Conservation (phyloP, 1,140 invertebrate species). For the Pseudomyrmex concolor region DNA sequence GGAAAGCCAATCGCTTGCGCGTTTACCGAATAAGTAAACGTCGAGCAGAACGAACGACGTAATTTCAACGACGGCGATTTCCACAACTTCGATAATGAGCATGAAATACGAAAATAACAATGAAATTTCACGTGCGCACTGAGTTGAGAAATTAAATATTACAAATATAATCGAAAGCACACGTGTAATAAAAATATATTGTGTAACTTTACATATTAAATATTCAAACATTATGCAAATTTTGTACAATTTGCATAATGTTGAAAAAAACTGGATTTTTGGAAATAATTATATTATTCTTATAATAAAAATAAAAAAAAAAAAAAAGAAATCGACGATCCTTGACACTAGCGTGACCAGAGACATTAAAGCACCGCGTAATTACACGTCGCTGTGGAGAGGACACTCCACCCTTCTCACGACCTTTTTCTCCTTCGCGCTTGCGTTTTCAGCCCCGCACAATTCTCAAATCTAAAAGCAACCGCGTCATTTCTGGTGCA, state of each 20-base stretch:
- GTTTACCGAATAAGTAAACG: conserved; percentile 11
- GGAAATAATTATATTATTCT: not conserved
- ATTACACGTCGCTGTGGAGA: conserved; percentile 65
- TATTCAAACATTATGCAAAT: not conserved
- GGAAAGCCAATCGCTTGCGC: conserved; percentile 4
- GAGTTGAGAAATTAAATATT: not conserved
- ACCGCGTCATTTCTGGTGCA: conserved; percentile 34
- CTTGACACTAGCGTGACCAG: conserved; percentile 66
- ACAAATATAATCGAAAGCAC: not conserved
- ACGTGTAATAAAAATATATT: no score
- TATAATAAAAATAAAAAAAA: conserved; percentile 18
- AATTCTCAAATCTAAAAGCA: conserved; percentile 15
- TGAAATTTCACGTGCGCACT: not conserved
- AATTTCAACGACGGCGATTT: not conserved
- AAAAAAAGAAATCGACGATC: conserved; percentile 47
- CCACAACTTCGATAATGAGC: not conserved
- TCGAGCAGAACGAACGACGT: not conserved
- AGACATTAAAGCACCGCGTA: conserved; percentile 68
- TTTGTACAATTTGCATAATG: conserved; percentile 22
- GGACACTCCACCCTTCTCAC: conserved; percentile 70
- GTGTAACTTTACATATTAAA: not conserved
- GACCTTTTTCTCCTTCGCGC: conserved; percentile 28
- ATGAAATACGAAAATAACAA: not conserved
- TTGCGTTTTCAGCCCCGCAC: conserved; percentile 11
- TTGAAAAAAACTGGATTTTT: not conserved